Percentiles rank a stretch among this genome's conserved stretches.
phyloP scores from a whole-genome alignment of 2,888 invertebrate species.

The Diploptera punctata region DNA sequence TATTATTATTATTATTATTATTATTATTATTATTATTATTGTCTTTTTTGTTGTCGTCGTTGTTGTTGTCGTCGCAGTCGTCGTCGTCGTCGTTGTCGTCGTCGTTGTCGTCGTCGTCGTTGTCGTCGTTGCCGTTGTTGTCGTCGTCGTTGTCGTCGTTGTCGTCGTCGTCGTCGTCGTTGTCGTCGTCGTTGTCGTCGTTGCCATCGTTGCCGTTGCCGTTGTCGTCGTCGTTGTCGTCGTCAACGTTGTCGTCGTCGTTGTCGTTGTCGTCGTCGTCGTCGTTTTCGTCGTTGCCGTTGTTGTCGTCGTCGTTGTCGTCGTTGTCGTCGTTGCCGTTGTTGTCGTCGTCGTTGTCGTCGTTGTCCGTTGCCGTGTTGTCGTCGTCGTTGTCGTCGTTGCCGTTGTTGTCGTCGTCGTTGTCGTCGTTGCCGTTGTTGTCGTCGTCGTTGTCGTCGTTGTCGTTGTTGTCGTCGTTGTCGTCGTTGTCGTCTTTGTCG shows the following conservation, averaged over 20 bases:
- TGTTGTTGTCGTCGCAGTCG: too few species aligned
- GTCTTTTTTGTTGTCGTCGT: too few species aligned
- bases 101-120: conserved; percentile 10
- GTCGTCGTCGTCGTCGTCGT: too few species aligned
- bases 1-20: too few species aligned
- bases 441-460: conserved; percentile 9
- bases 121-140: conserved; percentile 11
- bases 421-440: conserved; percentile 14
- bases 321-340: conserved; percentile 15
- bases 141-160: too few species aligned
- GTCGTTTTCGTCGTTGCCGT: too few species aligned
- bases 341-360: too few species aligned
- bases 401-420: too few species aligned
- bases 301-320: conserved; percentile 8
- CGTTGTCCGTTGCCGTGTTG: too few species aligned
- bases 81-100: conserved; percentile 4
- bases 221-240: conserved; percentile 13
- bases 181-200: conserved; percentile 12
- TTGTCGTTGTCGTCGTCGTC: too few species aligned
- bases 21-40: too few species aligned
- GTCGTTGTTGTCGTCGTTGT: conserved; percentile 15
- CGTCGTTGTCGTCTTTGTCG: too few species aligned
- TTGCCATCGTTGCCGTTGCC: conserved; percentile 8
- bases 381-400: conserved; percentile 12
- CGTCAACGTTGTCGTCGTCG: neutral